phyloP scores from a whole-genome alignment of 2,888 invertebrate genomes.

The Eristalis intricaria region DNA sequence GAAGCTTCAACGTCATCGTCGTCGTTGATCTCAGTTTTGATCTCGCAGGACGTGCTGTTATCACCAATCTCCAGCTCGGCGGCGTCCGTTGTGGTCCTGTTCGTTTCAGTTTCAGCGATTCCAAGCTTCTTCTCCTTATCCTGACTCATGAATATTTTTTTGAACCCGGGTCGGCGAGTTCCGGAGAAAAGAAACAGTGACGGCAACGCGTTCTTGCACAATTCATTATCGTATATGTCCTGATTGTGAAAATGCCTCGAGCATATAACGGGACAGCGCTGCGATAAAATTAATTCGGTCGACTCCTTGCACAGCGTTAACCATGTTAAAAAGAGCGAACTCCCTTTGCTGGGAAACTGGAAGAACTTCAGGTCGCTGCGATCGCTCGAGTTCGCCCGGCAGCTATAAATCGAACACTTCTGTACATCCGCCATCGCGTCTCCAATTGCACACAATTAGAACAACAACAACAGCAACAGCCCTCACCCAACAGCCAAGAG shows the following conservation, averaged over 20 bases:
- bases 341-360: conserved; percentile 78
- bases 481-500: neutral
- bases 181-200: conserved; percentile 75
- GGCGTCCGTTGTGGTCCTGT: too few relatives aligned
- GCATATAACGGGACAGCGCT: conserved; percentile 78
- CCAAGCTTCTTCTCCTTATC: conserved; percentile 71
- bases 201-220: conserved; percentile 77
- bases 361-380: conserved; percentile 78
- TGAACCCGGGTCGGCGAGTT: conserved; percentile 27
- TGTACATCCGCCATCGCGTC: conserved; percentile 78
- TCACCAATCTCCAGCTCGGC: neutral
- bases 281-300: conserved; percentile 75
- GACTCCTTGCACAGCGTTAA: conserved; percentile 79
- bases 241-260: conserved; percentile 77
- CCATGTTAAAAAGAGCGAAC: conserved; percentile 77
- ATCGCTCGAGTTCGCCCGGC: conserved; percentile 78
- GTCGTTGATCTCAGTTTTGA: neutral
- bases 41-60: neutral
- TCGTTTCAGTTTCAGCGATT: conserved; percentile 77
- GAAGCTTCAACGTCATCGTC: neutral
- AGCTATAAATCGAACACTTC: conserved; percentile 79
- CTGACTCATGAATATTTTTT: too few relatives aligned
- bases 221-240: conserved; percentile 76
- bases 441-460: neutral
- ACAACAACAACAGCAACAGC: neutral